phyloP scores from a whole-genome alignment of 1,140 invertebrate species.

The Conopomorpha cramerella region DNA sequence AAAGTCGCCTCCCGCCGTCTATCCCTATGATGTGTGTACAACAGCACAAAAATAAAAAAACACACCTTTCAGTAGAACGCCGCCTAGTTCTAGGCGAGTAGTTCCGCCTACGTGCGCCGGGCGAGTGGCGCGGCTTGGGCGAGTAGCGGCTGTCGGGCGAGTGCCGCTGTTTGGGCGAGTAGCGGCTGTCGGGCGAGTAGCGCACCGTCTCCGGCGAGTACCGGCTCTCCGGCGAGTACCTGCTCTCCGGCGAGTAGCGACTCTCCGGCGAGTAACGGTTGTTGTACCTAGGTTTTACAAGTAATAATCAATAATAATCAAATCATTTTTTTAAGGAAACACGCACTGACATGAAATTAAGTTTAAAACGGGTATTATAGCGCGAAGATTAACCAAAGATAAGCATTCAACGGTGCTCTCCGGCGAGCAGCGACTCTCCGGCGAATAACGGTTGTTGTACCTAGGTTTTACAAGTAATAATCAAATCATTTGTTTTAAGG shows the following conservation, averaged over 20 bases:
- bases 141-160: conserved; percentile 28
- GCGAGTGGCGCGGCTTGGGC: conserved; percentile 18
- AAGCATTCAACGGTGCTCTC: too few relatives aligned
- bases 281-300: too few relatives aligned
- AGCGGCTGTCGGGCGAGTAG: conserved; percentile 26
- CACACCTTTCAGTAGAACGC: conserved; percentile 31
- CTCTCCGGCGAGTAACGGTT: conserved; percentile 29
- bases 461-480: too few relatives aligned
- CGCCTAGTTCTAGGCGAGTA: conserved; percentile 30
- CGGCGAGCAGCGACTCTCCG: conserved; percentile 33
- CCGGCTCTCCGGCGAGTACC: conserved; percentile 33
- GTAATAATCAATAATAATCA: too few relatives aligned
- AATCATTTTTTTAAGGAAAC: too few relatives aligned
- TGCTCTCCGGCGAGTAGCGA: conserved; percentile 31
- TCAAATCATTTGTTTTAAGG: too few relatives aligned
- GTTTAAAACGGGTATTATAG: too few relatives aligned
- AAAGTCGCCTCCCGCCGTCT: too few relatives aligned
- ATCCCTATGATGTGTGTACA: too few relatives aligned
- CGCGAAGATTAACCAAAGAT: too few relatives aligned
- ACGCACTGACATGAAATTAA: too few relatives aligned
- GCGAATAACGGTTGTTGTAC: conserved; percentile 21
- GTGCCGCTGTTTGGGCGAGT: conserved; percentile 22
- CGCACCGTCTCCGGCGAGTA: conserved; percentile 26
- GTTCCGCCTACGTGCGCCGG: too few relatives aligned
- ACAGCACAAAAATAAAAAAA: neutral